Percentiles rank a stretch among this genome's conserved stretches.
Conservation (phyloP, 2,113 vertebrate genomes). For the Sturnira hondurensis region DNA sequence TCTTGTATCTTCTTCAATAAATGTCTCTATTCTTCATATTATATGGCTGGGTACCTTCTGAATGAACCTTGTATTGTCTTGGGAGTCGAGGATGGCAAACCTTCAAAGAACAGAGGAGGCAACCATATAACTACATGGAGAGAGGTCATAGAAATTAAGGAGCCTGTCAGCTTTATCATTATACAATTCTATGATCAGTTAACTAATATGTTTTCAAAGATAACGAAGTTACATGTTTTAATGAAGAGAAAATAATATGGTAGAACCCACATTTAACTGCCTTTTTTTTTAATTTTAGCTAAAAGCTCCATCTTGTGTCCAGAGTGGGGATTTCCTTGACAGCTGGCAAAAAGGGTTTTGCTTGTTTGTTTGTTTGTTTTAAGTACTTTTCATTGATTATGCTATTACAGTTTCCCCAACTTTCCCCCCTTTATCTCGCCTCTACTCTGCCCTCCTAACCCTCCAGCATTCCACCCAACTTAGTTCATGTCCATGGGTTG, state of each 20-base stretch:
- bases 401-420: no score
- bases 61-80: not conserved
- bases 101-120: not conserved
- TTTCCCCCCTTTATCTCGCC: no score
- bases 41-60: no score
- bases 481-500: no score
- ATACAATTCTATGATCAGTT: not conserved
- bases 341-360: not conserved
- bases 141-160: not conserved
- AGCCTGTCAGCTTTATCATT: not conserved
- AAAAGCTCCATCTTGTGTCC: conserved; percentile 73
- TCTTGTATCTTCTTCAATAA: no score
- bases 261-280: not conserved
- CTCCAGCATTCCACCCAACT: no score
- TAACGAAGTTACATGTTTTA: not conserved
- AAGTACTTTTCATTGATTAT: no score
- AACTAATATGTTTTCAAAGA: not conserved
- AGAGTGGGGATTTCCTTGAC: conserved; percentile 39
- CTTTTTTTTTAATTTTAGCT: conserved; percentile 55
- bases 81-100: not conserved
- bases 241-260: not conserved
- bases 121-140: not conserved
- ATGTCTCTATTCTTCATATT: no score
- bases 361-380: no score
- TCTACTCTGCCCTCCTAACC: no score